Percentiles rank a stretch among this genome's conserved stretches.
These are phyloP conservation scores for Drosophila conformis DNA, from an alignment of 2,888 invertebrate genomes.

Conservation along the genomic window DNA sequence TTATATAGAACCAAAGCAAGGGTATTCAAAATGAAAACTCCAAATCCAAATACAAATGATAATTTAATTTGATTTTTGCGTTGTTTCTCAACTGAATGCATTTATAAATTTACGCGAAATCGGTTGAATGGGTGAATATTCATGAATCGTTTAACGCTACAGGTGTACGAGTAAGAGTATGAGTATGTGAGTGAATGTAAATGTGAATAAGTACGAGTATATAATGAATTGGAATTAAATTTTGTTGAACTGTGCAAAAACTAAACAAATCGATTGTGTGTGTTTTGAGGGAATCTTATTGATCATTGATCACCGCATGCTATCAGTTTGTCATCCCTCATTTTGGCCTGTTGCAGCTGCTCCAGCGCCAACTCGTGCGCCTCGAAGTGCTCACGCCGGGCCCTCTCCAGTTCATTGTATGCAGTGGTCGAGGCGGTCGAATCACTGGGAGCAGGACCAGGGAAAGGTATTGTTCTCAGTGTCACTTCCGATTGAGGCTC, in stretches of 20 bases:
- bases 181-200: conserved; percentile 38
- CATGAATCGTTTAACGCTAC: conserved; percentile 66
- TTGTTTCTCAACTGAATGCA: conserved; percentile 79
- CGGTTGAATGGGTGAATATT: conserved; percentile 17
- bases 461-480: conserved; percentile 4
- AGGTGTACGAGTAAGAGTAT: conserved; percentile 76
- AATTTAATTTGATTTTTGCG: conserved; percentile 57
- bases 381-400: conserved; percentile 80
- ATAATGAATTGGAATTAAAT: conserved; percentile 48
- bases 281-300: background rate
- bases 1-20: background rate
- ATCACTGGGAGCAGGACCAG: background rate
- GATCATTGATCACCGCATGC: conserved; percentile 34
- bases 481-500: background rate
- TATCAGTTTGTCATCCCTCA: conserved; percentile 55
- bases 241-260: conserved; percentile 61
- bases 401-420: conserved; percentile 71
- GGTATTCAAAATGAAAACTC: conserved; percentile 2
- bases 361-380: conserved; percentile 83
- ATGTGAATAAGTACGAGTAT: conserved; percentile 41
- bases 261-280: conserved; percentile 14
- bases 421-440: background rate
- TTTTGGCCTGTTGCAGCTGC: conserved; percentile 78
- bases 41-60: conserved; percentile 28
- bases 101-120: conserved; percentile 51